Percentiles rank a stretch among this genome's conserved stretches.
These are phyloP conservation scores for Nemurella pictetii DNA, from an alignment of 2,888 invertebrate species.

Conservation along the genomic window DNA sequence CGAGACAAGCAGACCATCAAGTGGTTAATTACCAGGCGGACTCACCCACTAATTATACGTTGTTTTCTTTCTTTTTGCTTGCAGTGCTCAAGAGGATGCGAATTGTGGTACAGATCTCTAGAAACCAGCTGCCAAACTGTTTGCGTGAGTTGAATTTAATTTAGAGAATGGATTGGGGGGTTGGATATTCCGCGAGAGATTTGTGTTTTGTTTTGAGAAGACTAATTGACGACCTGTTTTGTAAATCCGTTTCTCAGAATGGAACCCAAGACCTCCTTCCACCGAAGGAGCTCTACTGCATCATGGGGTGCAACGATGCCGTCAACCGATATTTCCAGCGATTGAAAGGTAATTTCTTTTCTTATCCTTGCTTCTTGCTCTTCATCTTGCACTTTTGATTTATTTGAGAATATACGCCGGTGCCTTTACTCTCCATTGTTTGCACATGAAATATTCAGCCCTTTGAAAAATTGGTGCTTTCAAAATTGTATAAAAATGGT, in stretches of 20 bases:
- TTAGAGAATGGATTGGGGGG: background rate
- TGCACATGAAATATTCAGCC: background rate
- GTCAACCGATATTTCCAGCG: slow-evolving; percentile 73
- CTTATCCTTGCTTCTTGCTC: background rate
- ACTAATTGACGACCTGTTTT: background rate
- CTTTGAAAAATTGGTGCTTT: background rate
- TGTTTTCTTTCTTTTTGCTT: slow-evolving; percentile 51
- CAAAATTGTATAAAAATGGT: background rate
- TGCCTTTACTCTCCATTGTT: too few species aligned
- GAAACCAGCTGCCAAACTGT: slow-evolving; percentile 75
- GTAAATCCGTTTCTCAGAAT: slow-evolving; percentile 57
- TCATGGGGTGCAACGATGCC: slow-evolving; percentile 82
- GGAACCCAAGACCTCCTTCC: slow-evolving; percentile 68
- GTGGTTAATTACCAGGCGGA: background rate
- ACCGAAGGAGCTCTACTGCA: slow-evolving; percentile 73
- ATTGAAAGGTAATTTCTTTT: slow-evolving; percentile 61
- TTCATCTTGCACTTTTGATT: background rate
- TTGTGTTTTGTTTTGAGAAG: background rate
- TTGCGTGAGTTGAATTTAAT: slow-evolving; percentile 73
- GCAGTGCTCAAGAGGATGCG: slow-evolving; percentile 81
- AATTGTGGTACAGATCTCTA: slow-evolving; percentile 75
- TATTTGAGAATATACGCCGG: background rate
- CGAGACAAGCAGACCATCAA: background rate
- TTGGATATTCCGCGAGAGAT: background rate
- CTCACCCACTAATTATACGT: background rate